phyloP scores from a whole-genome alignment of 1,140 invertebrate species.

The Drosophila elegans region DNA sequence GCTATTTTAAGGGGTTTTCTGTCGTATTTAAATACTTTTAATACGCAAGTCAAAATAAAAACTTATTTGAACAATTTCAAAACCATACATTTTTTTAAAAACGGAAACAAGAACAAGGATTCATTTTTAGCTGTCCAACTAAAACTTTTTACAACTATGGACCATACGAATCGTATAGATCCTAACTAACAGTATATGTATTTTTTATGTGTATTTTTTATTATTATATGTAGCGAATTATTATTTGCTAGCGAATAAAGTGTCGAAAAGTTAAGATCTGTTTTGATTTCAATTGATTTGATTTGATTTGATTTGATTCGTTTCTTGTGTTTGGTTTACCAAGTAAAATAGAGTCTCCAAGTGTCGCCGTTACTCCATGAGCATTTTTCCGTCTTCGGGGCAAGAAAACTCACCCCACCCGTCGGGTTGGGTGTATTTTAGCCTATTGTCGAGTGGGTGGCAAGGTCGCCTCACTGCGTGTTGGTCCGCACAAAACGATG shows the following conservation, averaged over 20 bases:
- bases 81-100: neutral
- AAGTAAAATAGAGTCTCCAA: conserved; percentile 19
- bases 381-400: conserved; percentile 2
- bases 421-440: neutral
- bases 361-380: conserved; percentile 25
- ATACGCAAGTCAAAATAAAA: no score
- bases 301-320: neutral
- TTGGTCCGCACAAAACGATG: conserved; percentile 58
- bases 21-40: no score
- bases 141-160: conserved; percentile 2
- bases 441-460: conserved; percentile 48
- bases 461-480: conserved; percentile 32
- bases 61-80: neutral
- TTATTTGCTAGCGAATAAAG: conserved; percentile 78
- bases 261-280: conserved; percentile 61
- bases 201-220: conserved; percentile 36
- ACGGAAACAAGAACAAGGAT: neutral
- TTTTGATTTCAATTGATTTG: neutral
- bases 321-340: conserved; percentile 4
- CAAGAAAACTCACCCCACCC: conserved; percentile 4
- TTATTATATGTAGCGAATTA: conserved; percentile 59
- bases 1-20: no score
- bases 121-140: neutral
- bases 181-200: conserved; percentile 24
- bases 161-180: neutral